Conservation (phyloP, 2,888 invertebrate species). For the Gnatocerus cornutus region DNA sequence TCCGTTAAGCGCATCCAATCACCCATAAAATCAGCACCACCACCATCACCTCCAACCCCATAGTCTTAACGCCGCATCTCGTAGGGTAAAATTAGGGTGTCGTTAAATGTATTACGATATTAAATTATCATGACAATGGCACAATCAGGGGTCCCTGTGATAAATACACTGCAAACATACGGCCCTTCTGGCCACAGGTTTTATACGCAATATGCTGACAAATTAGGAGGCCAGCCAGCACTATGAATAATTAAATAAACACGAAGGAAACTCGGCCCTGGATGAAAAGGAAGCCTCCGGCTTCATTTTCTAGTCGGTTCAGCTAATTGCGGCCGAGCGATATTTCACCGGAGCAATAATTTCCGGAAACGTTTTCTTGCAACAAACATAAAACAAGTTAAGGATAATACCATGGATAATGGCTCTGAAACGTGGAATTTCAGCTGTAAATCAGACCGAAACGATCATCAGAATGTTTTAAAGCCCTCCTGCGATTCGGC, state of each 20-base stretch:
- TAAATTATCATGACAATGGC: slow-evolving; percentile 73
- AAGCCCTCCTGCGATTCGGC: slow-evolving; percentile 70
- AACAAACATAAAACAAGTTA: slow-evolving; percentile 52
- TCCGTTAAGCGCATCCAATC: slow-evolving; percentile 32
- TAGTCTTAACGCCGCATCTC: slow-evolving; percentile 45
- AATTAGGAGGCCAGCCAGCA: slow-evolving; percentile 64
- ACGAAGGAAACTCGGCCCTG: slow-evolving; percentile 42
- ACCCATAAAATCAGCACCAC: slow-evolving; percentile 47
- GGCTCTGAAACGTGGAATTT: slow-evolving; percentile 60
- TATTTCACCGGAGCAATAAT: slow-evolving; percentile 45
- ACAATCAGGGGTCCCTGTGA: slow-evolving; percentile 70
- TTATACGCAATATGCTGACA: slow-evolving; percentile 71
- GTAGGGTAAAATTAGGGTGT: slow-evolving; percentile 70
- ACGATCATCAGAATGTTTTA: slow-evolving; percentile 70
- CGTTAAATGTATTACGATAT: slow-evolving; percentile 73
- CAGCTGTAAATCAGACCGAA: slow-evolving; percentile 68
- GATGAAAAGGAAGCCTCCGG: slow-evolving; percentile 10
- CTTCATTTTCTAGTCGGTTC: slow-evolving; percentile 33
- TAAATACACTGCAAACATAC: slow-evolving; percentile 72
- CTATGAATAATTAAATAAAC: slow-evolving; percentile 69
- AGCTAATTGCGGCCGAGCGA: slow-evolving; percentile 40
- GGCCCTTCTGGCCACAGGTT: slow-evolving; percentile 72
- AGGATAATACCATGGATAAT: slow-evolving; percentile 62
- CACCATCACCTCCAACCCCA: slow-evolving; percentile 31
- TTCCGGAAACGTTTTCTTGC: slow-evolving; percentile 43